A percentile compares a stretch with the other conserved stretches of the same genome.
These are phyloP conservation scores for Pristionchus exspectatus DNA, from an alignment of 2,888 invertebrate species.

Conservation along the genomic window DNA sequence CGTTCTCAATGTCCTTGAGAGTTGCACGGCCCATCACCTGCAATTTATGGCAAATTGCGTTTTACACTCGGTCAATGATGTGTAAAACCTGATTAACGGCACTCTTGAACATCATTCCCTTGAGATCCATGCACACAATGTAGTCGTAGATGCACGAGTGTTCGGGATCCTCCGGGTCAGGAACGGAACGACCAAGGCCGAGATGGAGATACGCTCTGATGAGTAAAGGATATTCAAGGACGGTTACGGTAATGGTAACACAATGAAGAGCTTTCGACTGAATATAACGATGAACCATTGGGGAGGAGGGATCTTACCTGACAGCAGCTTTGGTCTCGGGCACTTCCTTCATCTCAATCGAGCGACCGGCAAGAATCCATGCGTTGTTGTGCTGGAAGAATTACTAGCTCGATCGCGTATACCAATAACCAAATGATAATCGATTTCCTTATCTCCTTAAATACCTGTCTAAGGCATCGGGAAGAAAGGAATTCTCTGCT, in stretches of 20 bases:
- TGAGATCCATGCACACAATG: slow-evolving; percentile 52
- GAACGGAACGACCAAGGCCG: slow-evolving; percentile 23
- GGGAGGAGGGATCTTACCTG: background rate
- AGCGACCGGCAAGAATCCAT: slow-evolving; percentile 38
- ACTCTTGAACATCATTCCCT: slow-evolving; percentile 55
- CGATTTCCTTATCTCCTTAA: too few species aligned
- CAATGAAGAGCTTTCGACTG: background rate
- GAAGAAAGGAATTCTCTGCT: slow-evolving; percentile 45
- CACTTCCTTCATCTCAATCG: slow-evolving; percentile 28
- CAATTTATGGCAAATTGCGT: background rate
- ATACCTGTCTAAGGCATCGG: slow-evolving; percentile 20
- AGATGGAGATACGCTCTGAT: slow-evolving; percentile 34
- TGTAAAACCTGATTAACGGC: slow-evolving; percentile 48
- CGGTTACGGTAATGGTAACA: background rate
- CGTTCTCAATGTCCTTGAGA: slow-evolving; percentile 53
- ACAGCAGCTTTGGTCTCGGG: slow-evolving; percentile 39
- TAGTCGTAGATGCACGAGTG: slow-evolving; percentile 54
- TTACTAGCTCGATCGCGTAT: too few species aligned
- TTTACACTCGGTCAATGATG: background rate
- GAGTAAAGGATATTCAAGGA: background rate
- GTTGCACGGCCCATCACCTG: slow-evolving; percentile 49
- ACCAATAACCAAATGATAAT: too few species aligned
- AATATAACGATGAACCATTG: too few species aligned
- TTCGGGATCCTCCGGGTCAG: slow-evolving; percentile 48
- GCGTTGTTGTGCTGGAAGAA: slow-evolving; percentile 5